Percentiles rank a stretch among this genome's conserved stretches.
These are phyloP conservation scores for Polypedilum vanderplanki DNA, from an alignment of 1,140 invertebrate genomes.

Conservation along the genomic window DNA sequence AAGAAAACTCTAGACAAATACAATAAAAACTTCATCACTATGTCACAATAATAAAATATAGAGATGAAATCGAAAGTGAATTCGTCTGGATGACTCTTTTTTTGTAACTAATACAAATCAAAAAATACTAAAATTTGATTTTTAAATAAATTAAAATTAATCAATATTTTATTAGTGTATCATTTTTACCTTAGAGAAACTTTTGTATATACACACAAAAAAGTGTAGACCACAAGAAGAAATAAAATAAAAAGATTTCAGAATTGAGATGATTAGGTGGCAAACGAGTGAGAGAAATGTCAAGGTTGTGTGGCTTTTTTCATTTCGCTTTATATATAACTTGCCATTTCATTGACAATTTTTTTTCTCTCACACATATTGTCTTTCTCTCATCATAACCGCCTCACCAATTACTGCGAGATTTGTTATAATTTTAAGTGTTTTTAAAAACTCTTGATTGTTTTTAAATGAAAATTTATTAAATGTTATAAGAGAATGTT, in stretches of 20 bases:
- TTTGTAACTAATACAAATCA: neutral
- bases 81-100: neutral
- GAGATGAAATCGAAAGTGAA: slow-evolving; percentile 15
- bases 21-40: too few relatives aligned
- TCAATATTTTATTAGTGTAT: neutral
- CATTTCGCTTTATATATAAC: neutral
- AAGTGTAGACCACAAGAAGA: too few relatives aligned
- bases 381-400: neutral
- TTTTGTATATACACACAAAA: neutral
- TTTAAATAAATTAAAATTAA: neutral
- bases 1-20: too few relatives aligned
- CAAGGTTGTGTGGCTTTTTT: slow-evolving; percentile 17
- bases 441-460: neutral
- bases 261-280: slow-evolving; percentile 17
- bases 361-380: neutral
- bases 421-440: neutral
- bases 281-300: slow-evolving; percentile 17
- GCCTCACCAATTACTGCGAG: neutral
- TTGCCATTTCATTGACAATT: slow-evolving; percentile 18
- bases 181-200: neutral
- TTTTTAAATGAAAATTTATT: neutral
- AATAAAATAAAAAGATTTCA: neutral
- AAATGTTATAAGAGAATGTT: neutral
- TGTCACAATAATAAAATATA: too few relatives aligned
- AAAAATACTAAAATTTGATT: neutral